A percentile compares a stretch with the other conserved stretches of the same genome.
Conservation (phyloP, 1,140 invertebrate genomes). For the Ectropis grisescens region DNA sequence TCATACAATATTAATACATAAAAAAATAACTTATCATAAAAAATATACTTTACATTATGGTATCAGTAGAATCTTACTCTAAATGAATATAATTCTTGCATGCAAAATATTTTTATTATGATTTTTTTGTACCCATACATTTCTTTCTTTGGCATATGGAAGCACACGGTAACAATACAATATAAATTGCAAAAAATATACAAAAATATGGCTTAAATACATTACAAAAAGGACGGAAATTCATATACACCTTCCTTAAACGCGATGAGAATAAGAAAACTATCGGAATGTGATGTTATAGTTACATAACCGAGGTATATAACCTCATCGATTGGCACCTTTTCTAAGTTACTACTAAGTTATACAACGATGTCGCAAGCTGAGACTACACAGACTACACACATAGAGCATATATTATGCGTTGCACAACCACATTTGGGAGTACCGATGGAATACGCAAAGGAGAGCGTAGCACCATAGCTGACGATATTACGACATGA, state of each 20-base stretch:
- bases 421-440: too few species aligned
- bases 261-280: slow-evolving; percentile 4
- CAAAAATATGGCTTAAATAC: slow-evolving; percentile 24
- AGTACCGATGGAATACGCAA: too few species aligned
- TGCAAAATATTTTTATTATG: slow-evolving; percentile 24
- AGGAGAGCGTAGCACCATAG: too few species aligned
- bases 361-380: neutral
- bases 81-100: slow-evolving; percentile 20
- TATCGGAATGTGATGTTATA: slow-evolving; percentile 1
- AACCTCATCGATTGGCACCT: neutral
- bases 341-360: neutral
- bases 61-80: neutral
- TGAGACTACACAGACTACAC: too few species aligned
- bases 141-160: slow-evolving; percentile 52
- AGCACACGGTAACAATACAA: slow-evolving; percentile 15
- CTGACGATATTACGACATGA: too few species aligned
- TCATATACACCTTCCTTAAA: slow-evolving; percentile 11
- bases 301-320: neutral
- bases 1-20: slow-evolving; percentile 22
- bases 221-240: slow-evolving; percentile 38
- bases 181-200: too few species aligned
- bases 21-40: slow-evolving; percentile 11
- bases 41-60: slow-evolving; percentile 5
- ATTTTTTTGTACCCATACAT: slow-evolving; percentile 32
- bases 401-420: too few species aligned